Percentiles rank a stretch among this genome's conserved stretches.
These are phyloP conservation scores for Orchestia grillus DNA, from an alignment of 1,140 invertebrate species.

Conservation along the genomic window DNA sequence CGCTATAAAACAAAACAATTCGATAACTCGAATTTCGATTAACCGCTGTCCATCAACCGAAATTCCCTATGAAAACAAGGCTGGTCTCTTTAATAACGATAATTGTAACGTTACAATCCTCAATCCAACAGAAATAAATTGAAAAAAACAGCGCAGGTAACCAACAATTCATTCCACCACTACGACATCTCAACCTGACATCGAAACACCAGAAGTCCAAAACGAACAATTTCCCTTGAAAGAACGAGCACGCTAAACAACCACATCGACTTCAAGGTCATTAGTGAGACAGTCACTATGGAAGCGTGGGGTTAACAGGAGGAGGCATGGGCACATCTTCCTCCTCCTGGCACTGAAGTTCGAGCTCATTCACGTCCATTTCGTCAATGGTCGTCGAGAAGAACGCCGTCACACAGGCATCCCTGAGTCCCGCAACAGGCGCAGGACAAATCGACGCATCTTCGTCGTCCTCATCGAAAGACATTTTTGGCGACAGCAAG, in stretches of 20 bases:
- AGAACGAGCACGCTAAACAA: not conserved
- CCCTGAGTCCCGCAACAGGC: not conserved
- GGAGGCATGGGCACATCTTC: not conserved
- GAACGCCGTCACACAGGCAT: not conserved
- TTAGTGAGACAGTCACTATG: not conserved
- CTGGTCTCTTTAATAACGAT: no score
- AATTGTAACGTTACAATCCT: not conserved
- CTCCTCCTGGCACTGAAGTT: not conserved
- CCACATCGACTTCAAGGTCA: not conserved
- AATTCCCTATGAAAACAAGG: not conserved
- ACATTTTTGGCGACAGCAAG: not conserved
- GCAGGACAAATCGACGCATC: not conserved
- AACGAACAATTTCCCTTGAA: not conserved
- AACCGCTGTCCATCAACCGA: not conserved
- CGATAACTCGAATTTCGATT: not conserved
- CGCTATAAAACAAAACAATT: not conserved
- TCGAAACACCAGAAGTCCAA: not conserved
- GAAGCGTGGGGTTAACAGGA: not conserved
- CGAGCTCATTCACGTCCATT: not conserved
- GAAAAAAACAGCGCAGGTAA: not conserved
- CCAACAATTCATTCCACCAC: not conserved
- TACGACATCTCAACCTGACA: not conserved
- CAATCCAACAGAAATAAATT: not conserved
- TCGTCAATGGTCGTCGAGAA: not conserved
- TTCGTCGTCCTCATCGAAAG: constrained; percentile 35